These are phyloP conservation scores for Ectemnius continuus DNA, from an alignment of 2,888 invertebrate genomes.

Conservation along the genomic window DNA sequence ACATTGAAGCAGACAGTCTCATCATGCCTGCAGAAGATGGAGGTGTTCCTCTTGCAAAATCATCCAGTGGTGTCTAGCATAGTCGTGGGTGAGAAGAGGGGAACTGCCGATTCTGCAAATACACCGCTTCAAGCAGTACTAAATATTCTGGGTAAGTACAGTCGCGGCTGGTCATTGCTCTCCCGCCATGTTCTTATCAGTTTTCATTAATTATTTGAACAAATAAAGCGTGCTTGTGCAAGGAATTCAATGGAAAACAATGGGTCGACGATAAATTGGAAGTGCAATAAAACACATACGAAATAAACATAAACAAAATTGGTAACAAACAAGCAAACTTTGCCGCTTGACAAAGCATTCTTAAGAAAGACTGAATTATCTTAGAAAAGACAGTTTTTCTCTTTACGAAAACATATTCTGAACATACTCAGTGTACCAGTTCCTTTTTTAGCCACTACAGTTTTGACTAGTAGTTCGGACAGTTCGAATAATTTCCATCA, in stretches of 20 bases:
- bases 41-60: constrained; percentile 84
- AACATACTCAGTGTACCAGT: background rate
- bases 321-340: no score
- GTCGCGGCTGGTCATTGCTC: background rate
- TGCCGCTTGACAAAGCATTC: no score
- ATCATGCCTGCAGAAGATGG: no score
- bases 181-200: background rate
- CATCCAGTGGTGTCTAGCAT: constrained; percentile 88
- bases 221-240: constrained; percentile 84
- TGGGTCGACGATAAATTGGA: no score
- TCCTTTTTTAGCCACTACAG: constrained; percentile 73
- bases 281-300: no score
- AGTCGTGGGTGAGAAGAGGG: constrained; percentile 91
- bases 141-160: constrained; percentile 78
- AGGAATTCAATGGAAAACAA: background rate
- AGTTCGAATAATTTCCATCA: background rate
- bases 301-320: no score
- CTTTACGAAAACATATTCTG: no score
- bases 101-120: constrained; percentile 81
- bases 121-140: constrained; percentile 87
- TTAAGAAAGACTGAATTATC: no score
- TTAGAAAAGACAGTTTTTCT: no score
- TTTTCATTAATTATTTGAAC: constrained; percentile 79
- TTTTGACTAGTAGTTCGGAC: background rate
- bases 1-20: constrained; percentile 92